Conservation (phyloP, 2,797 vertebrate species). For the Telmatherina bonti region DNA sequence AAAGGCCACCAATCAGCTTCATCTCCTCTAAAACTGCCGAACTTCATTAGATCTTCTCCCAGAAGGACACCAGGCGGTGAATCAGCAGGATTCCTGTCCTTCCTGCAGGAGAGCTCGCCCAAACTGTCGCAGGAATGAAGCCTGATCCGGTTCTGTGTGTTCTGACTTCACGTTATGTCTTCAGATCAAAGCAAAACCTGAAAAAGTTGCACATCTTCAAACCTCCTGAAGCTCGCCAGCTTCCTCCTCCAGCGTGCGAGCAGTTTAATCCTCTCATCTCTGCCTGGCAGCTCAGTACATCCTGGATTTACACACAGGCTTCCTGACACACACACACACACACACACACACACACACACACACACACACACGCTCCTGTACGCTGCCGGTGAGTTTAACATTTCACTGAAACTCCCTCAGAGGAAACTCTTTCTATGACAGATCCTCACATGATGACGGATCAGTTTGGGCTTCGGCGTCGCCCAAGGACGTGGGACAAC, state of each 20-base stretch:
- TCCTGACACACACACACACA: constrained; percentile 14
- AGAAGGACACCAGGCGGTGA: not conserved
- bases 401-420: too few relatives aligned
- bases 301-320: constrained; percentile 61
- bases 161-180: not conserved
- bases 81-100: too few relatives aligned
- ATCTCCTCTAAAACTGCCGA: constrained; percentile 12
- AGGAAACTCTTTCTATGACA: not conserved
- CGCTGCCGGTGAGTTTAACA: not conserved
- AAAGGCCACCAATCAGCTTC: constrained; percentile 28
- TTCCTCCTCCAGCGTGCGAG: constrained; percentile 33
- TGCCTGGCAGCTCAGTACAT: constrained; percentile 57
- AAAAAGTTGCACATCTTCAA: not conserved
- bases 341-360: too few relatives aligned
- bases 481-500: not conserved
- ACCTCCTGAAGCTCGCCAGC: not conserved
- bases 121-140: not conserved
- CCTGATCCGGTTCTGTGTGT: accelerated
- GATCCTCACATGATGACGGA: not conserved
- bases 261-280: constrained; percentile 62
- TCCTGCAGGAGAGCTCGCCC: too few relatives aligned
- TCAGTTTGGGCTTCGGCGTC: not conserved
- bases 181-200: not conserved
- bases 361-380: not conserved
- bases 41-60: not conserved